Evolutionary conservation across 2,888 invertebrate species (phyloP), one percentile per base, ranked within the genome.

Genomic region (Sinohyriopsis cumingii): DNA sequence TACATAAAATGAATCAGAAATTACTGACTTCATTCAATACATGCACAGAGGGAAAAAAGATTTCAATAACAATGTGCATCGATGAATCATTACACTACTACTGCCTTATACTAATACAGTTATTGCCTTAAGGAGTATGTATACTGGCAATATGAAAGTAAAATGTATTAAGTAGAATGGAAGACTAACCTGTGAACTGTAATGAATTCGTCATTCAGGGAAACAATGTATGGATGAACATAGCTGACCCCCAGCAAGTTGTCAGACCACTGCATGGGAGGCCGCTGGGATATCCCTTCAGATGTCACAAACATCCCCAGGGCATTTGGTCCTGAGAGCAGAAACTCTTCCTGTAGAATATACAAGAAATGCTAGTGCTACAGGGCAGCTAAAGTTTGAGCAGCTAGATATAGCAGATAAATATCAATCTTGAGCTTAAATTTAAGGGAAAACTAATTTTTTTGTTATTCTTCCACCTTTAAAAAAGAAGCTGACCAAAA

Each of bases 301-400:
- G 91, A 88, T 6, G 91, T 91, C 3, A 91, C 91, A 86, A 92
- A 92, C 87, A 92, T 91, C 3, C 92, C 92, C 62, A 92, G 84
- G 45, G 90, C 91, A 77, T 91, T 91, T 3, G 92, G 91, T 6
- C 92, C 92, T 83, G 89, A 90, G 68, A 92, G 79, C 53, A 92
- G 82, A 84, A 92, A 92, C 83, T 92, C 92, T 68, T 91, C 91
- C 91, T 92, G 77, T 22, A 82, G 80, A 71, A 18, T 67, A 66
- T 62, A 15, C 22, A 61, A 25, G 28, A 57, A 45, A 45, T 45
- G 45, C 15, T 3, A 45, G 45, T 12, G 45, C 15, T 45, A 45
- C 12, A 15, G 45, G 45, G 45, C 45, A 45, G 15, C 57, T 6
- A 54, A 25, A 57, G 20, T 45, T 54, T n/a, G 20, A 56, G 24